Evolutionary conservation across 2,797 vertebrate genomes (phyloP), one percentile per base, ranked within the genome.

Genomic region (Liasis olivaceus): DNA sequence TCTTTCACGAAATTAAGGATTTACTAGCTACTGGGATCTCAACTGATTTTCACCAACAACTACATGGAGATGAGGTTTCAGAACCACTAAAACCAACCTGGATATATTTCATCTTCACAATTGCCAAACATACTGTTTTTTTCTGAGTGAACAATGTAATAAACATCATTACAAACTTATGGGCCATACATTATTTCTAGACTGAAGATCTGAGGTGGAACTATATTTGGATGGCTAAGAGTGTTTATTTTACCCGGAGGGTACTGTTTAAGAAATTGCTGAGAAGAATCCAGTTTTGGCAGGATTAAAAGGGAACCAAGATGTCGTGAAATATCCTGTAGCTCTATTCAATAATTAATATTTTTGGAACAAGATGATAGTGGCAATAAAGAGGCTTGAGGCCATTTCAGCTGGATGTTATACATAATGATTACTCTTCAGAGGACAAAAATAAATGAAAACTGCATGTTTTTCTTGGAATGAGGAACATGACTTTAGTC

Each of bases 341-440:
- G 84, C 54, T 91, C 92, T 90, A 0, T 1, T 94, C 66, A 90
- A 59, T 91, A 60, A 92, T 93, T 90, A 92, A 88, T 5, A 91
- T 85, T 94, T 22, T 94, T 89, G 89, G 42, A 94, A 84, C 56
- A 69, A 93, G 58, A 87, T 91, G 87, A 88, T 91, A 94, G 24
- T 69, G 26, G 7, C 51, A 92, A 47, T 89, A 91, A 26, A 94
- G 93, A 22, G 3, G 64, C n/a, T 94, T 87, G 62, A 90, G 77
- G 58, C 84, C 1, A 64, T 94, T 96, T 93, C 47, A 85, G 3
- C n/a, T 90, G 9, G 5, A 95, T 86, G 66, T 84, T 69, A 2
- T 56, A 93, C 0, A 0, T n/a, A 6, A 72, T 93, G 89, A 81
- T 92, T 84, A 0, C 17, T 92, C 94, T 94, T 51, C 81, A 86